Percentiles rank a stretch among this genome's conserved stretches.
phyloP scores from a whole-genome alignment of 2,797 vertebrate species.

The Typhlichthys eigenmanni region DNA sequence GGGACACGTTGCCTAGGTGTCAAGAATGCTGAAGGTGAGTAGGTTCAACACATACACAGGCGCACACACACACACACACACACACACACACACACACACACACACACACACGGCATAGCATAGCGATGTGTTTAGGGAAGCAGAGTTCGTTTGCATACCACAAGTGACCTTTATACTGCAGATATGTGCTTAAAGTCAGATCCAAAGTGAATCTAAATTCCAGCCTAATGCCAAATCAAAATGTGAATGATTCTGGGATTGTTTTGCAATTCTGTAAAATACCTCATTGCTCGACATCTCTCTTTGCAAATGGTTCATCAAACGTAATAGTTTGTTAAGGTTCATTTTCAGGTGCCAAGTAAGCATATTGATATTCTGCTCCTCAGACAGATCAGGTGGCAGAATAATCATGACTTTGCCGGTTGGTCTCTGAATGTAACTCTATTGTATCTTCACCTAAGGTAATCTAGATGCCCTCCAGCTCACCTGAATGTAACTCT shows the following conservation, averaged over 20 bases:
- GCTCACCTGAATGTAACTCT: too few species aligned
- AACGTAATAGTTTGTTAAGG: background rate
- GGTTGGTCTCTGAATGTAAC: too few species aligned
- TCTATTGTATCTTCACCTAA: too few species aligned
- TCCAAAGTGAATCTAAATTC: background rate
- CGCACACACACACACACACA: background rate
- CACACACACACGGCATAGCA: background rate
- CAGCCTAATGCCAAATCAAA: background rate
- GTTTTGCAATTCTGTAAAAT: background rate
- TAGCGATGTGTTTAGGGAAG: conserved; percentile 5
- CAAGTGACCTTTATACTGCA: conserved; percentile 3
- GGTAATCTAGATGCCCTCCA: too few species aligned
- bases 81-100: conserved; percentile 2
- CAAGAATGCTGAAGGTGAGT: conserved; percentile 65
- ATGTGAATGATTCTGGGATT: background rate
- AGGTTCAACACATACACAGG: conserved; percentile 31
- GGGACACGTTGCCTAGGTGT: conserved; percentile 51
- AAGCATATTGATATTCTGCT: background rate
- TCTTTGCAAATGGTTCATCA: background rate
- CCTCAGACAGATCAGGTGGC: too few species aligned
- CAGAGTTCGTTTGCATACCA: background rate
- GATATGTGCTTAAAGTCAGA: background rate
- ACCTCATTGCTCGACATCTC: background rate
- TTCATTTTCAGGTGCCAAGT: background rate
- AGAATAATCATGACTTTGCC: too few species aligned